A percentile compares a stretch with the other conserved stretches of the same genome.
Conservation (phyloP, 2,888 invertebrate species). For the Cistogaster globosa region DNA sequence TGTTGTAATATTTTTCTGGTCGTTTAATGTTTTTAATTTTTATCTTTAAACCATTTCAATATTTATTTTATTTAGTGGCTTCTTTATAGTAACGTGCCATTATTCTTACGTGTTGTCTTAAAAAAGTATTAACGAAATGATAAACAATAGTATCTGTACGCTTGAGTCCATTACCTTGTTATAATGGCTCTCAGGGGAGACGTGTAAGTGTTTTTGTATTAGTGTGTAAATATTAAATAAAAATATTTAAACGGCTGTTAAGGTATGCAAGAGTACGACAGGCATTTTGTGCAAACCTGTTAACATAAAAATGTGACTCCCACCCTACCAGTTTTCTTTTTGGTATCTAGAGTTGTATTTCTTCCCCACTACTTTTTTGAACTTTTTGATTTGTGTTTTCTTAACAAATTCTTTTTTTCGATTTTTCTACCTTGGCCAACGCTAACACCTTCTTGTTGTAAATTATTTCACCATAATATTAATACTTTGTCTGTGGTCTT, state of each 20-base stretch:
- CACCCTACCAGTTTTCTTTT: neutral
- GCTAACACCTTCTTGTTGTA: slow-evolving; percentile 49
- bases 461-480: slow-evolving; percentile 65
- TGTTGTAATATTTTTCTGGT: slow-evolving; percentile 2
- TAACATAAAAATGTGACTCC: slow-evolving; percentile 49
- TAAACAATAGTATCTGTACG: slow-evolving; percentile 61
- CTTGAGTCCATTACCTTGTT: slow-evolving; percentile 64
- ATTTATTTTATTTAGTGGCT: slow-evolving; percentile 36
- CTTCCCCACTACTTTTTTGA: slow-evolving; percentile 34
- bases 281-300: slow-evolving; percentile 50
- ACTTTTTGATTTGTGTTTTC: slow-evolving; percentile 66
- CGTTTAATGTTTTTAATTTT: slow-evolving; percentile 3
- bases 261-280: neutral
- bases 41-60: slow-evolving; percentile 29
- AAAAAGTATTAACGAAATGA: slow-evolving; percentile 66
- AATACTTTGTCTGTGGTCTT: slow-evolving; percentile 69
- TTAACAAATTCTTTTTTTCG: slow-evolving; percentile 3
- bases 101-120: slow-evolving; percentile 61
- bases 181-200: slow-evolving; percentile 64
- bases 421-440: slow-evolving; percentile 5
- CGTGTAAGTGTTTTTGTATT: slow-evolving; percentile 32
- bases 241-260: slow-evolving; percentile 14
- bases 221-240: slow-evolving; percentile 25
- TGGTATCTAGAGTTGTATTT: slow-evolving; percentile 17
- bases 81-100: slow-evolving; percentile 44